phyloP scores from a whole-genome alignment of 2,113 vertebrate species.

The Melozone crissalis region DNA sequence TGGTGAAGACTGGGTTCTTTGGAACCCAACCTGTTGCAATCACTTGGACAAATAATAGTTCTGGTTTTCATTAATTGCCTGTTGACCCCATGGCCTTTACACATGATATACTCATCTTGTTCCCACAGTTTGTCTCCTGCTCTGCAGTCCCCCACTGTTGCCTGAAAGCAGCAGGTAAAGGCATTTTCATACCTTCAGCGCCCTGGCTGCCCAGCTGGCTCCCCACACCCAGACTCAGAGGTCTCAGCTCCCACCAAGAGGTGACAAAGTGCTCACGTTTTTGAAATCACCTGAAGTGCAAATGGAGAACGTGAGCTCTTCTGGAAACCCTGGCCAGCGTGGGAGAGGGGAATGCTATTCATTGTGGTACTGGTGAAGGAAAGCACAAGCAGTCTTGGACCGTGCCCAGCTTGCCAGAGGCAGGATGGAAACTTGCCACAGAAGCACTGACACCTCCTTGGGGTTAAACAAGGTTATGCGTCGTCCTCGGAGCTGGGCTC shows the following conservation, averaged over 20 bases:
- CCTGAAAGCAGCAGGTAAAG: not conserved
- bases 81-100: not conserved
- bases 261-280: not conserved
- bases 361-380: not conserved
- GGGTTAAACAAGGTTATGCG: not conserved
- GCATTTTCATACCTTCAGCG: not conserved
- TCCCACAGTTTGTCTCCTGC: not conserved
- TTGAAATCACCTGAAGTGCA: not conserved
- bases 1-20: not conserved
- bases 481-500: fast-evolving
- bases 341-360: not conserved
- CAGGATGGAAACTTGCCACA: constrained; percentile 20
- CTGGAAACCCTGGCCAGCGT: not conserved
- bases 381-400: not conserved
- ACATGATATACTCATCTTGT: not conserved
- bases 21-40: not conserved
- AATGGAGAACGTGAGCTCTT: not conserved
- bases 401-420: not conserved
- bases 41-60: not conserved
- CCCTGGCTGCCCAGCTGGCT: not conserved
- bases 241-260: not conserved
- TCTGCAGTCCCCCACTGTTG: fast-evolving
- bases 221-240: not conserved
- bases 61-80: not conserved
- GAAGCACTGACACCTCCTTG: not conserved